Conservation (phyloP, 2,888 invertebrate species). For the Panopea generosa region DNA sequence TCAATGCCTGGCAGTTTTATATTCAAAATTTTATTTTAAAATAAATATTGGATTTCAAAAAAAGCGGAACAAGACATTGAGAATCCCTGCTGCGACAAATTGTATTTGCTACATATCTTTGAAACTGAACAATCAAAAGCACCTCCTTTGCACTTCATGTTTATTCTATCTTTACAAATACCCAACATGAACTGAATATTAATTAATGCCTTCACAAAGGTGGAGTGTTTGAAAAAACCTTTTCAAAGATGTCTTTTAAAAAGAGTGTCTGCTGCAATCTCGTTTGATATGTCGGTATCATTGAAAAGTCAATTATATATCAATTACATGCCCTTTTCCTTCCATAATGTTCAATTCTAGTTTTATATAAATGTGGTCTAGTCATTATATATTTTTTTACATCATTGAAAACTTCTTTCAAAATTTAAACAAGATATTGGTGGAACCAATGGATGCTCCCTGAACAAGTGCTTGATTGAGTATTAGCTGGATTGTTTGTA, state of each 20-base stretch:
- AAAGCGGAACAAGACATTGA: background rate
- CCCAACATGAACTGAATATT: slow-evolving; percentile 2
- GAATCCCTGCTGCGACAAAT: background rate
- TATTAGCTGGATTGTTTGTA: too few relatives aligned
- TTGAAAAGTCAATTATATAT: slow-evolving; percentile 11
- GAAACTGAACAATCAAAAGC: slow-evolving; percentile 1
- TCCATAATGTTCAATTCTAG: background rate
- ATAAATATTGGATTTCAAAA: slow-evolving; percentile 5
- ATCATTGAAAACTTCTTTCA: too few relatives aligned
- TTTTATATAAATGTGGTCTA: too few relatives aligned
- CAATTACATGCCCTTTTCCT: background rate
- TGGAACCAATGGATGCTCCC: too few relatives aligned
- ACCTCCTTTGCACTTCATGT: background rate
- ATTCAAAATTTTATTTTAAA: slow-evolving; percentile 21
- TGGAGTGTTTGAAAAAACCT: background rate
- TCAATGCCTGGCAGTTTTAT: background rate
- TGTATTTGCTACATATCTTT: slow-evolving; percentile 10
- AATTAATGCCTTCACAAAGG: slow-evolving; percentile 1
- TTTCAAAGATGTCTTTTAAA: background rate
- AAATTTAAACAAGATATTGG: too few relatives aligned
- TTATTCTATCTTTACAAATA: background rate
- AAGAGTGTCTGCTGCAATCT: background rate
- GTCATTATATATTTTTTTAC: too few relatives aligned
- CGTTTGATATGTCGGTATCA: background rate
- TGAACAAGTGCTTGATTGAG: too few relatives aligned